These are phyloP conservation scores for Cartodere bifasciata DNA, from an alignment of 2,888 invertebrate genomes.

Conservation along the genomic window DNA sequence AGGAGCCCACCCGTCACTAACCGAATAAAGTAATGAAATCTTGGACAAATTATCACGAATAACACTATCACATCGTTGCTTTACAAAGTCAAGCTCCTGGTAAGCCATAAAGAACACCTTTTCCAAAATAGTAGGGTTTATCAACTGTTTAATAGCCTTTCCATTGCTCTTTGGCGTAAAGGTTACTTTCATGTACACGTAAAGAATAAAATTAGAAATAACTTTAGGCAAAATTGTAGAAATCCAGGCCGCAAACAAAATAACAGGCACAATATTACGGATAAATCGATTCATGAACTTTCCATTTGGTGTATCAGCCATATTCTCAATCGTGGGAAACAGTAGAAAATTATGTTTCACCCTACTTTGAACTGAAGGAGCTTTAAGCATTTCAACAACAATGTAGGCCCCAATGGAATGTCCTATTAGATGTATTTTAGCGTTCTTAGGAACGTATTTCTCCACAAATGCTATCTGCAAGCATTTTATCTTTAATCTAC, in stretches of 20 bases:
- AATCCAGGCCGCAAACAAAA: constrained; percentile 38
- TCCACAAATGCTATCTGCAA: constrained; percentile 52
- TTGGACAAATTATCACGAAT: constrained; percentile 46
- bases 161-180: constrained; percentile 40
- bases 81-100: constrained; percentile 70
- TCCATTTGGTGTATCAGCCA: constrained; percentile 67
- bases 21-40: constrained; percentile 69
- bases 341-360: constrained; percentile 57
- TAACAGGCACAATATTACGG: constrained; percentile 37
- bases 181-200: constrained; percentile 41
- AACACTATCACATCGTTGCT: constrained; percentile 48
- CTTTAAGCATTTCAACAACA: constrained; percentile 55
- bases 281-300: constrained; percentile 50
- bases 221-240: constrained; percentile 43
- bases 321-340: constrained; percentile 79
- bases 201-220: constrained; percentile 40
- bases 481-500: constrained; percentile 1
- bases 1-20: constrained; percentile 76
- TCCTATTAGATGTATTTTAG: constrained; percentile 70
- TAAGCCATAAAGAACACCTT: constrained; percentile 58
- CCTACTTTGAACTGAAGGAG: constrained; percentile 40
- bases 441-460: constrained; percentile 54
- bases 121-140: constrained; percentile 45
- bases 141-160: constrained; percentile 41
- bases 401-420: constrained; percentile 90